phyloP scores from a whole-genome alignment of 1,140 invertebrate genomes.

The Drosophila melanogaster region Release_6_plus_ISO1_MT NT_037436.4:3765001-3765500 shows the following conservation, averaged over 20 bases:
- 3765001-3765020: too few species aligned
- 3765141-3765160: too few species aligned
- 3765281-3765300: slow-evolving; percentile 17
- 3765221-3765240: background rate
- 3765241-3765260: background rate
- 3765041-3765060: too few species aligned
- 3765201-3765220: background rate
- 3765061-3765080: too few species aligned
- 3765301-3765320: slow-evolving; percentile 34
- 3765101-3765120: too few species aligned
- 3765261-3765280: slow-evolving; percentile 12
- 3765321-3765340: slow-evolving; percentile 11
- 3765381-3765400: slow-evolving; percentile 21
- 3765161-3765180: background rate
- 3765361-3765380: slow-evolving; percentile 42
- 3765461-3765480: slow-evolving; percentile 41
- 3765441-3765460: slow-evolving; percentile 36
- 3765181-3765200: background rate
- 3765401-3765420: background rate
- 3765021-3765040: too few species aligned
- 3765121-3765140: too few species aligned
- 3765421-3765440: slow-evolving; percentile 40
- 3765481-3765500: slow-evolving; percentile 22
- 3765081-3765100: too few species aligned
- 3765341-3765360: slow-evolving; percentile 14